phyloP scores from a whole-genome alignment of 2,888 invertebrate species.

The Aleiodes testaceus region DNA sequence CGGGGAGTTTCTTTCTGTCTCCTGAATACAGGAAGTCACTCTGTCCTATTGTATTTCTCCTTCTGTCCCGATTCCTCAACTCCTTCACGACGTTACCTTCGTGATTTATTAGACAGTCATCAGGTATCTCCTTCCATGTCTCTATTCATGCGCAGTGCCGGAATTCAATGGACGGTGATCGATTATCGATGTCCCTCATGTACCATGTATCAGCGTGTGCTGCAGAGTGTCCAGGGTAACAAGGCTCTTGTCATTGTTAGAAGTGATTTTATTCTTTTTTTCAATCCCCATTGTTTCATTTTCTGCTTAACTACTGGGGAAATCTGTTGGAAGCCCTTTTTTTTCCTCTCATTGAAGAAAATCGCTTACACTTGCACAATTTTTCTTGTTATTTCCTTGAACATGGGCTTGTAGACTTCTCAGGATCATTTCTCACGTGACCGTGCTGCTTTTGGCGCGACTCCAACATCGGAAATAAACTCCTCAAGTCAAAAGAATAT shows the following conservation, averaged over 20 bases:
- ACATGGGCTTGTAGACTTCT: slow-evolving; percentile 13
- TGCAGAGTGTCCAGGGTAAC: slow-evolving; percentile 5
- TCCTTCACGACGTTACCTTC: not conserved
- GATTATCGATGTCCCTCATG: slow-evolving; percentile 30
- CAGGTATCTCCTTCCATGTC: slow-evolving; percentile 25
- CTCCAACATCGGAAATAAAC: slow-evolving; percentile 32
- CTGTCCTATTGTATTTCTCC: not conserved
- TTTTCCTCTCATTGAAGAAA: not conserved
- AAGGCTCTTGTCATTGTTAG: slow-evolving; percentile 11
- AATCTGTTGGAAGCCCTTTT: not conserved
- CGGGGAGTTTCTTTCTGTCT: not conserved
- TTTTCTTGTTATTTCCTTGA: not conserved
- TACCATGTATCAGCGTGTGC: slow-evolving; percentile 7
- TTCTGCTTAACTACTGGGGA: not conserved
- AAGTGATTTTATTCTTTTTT: slow-evolving; percentile 3
- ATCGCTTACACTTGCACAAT: slow-evolving; percentile 9
- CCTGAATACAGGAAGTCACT: not conserved
- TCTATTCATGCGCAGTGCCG: slow-evolving; percentile 30
- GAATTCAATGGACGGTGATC: slow-evolving; percentile 16
- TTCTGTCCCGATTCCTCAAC: not conserved
- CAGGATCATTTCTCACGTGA: slow-evolving; percentile 29
- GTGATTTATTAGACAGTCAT: slow-evolving; percentile 6
- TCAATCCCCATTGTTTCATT: not conserved
- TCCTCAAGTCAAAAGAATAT: not conserved
- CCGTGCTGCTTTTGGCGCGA: slow-evolving; percentile 17